Conservation (phyloP, 1,140 invertebrate species). For the Atta texana region DNA sequence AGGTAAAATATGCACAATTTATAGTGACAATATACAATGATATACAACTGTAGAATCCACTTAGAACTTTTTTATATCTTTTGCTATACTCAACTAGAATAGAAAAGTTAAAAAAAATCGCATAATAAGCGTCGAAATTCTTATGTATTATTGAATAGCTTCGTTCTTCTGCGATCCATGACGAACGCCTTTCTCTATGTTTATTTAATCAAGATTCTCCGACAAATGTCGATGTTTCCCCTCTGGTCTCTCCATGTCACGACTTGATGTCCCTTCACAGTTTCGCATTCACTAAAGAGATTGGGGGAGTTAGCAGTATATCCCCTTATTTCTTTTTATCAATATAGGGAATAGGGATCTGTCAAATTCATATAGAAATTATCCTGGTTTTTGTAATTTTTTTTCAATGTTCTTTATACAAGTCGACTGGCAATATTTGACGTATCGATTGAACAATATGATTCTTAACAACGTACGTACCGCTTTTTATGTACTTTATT, state of each 20-base stretch:
- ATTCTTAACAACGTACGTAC: not conserved
- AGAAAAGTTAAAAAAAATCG: constrained; percentile 28
- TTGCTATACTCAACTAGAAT: not conserved
- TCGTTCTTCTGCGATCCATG: constrained; percentile 11
- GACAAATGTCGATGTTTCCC: constrained; percentile 61
- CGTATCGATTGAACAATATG: not conserved
- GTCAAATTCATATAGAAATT: constrained; percentile 36
- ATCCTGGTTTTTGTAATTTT: constrained; percentile 10
- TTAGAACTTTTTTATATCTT: not conserved
- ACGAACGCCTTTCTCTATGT: constrained; percentile 73
- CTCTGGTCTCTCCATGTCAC: constrained; percentile 62
- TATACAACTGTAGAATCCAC: not conserved
- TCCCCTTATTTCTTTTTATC: constrained; percentile 39
- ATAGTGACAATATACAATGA: not conserved
- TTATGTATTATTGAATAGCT: constrained; percentile 46
- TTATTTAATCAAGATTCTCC: constrained; percentile 76
- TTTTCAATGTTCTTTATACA: not conserved
- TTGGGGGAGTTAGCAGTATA: constrained; percentile 48
- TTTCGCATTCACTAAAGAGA: constrained; percentile 51
- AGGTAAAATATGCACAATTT: not conserved
- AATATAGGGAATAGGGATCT: constrained; percentile 35
- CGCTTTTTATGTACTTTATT: not conserved
- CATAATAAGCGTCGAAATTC: constrained; percentile 36
- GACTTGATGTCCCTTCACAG: constrained; percentile 76
- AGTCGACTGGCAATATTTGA: not conserved